Percentiles rank a stretch among this genome's conserved stretches.
phyloP scores from a whole-genome alignment of 92 coral and sea anemone genomes.

The Micromussa lordhowensis region DNA sequence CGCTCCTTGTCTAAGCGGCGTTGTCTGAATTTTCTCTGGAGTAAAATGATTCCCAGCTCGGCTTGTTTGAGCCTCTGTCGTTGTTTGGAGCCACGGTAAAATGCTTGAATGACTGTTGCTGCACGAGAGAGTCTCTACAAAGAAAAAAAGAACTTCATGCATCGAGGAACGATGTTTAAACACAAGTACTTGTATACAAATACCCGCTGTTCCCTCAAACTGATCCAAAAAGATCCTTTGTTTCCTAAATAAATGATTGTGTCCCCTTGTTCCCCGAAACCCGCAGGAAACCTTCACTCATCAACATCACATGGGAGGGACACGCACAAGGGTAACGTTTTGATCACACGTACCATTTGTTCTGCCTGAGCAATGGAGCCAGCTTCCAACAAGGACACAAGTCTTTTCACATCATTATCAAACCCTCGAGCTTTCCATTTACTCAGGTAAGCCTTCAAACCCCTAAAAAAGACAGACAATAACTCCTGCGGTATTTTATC shows the following conservation, averaged over 20 bases:
- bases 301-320: too few species aligned
- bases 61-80: conserved; percentile 73
- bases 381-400: conserved; percentile 86
- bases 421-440: conserved; percentile 96
- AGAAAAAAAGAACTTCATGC: background rate
- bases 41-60: conserved; percentile 73
- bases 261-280: too few species aligned
- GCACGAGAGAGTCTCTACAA: conserved; percentile 82
- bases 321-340: background rate
- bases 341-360: conserved; percentile 67
- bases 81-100: conserved; percentile 81
- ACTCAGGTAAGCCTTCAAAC: conserved; percentile 91
- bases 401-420: conserved; percentile 85
- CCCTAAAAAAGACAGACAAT: conserved; percentile 55
- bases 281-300: too few species aligned
- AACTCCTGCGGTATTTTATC: background rate
- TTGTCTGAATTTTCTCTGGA: conserved; percentile 85
- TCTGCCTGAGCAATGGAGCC: conserved; percentile 91
- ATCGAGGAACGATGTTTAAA: too few species aligned
- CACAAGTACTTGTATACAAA: too few species aligned
- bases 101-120: conserved; percentile 91
- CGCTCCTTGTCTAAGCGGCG: conserved; percentile 65
- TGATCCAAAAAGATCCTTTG: too few species aligned
- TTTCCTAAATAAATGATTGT: too few species aligned
- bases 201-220: too few species aligned